Base-by-base conservation (phyloP, 2,888 invertebrate genomes). In the Isotomurus palustris region DNA sequence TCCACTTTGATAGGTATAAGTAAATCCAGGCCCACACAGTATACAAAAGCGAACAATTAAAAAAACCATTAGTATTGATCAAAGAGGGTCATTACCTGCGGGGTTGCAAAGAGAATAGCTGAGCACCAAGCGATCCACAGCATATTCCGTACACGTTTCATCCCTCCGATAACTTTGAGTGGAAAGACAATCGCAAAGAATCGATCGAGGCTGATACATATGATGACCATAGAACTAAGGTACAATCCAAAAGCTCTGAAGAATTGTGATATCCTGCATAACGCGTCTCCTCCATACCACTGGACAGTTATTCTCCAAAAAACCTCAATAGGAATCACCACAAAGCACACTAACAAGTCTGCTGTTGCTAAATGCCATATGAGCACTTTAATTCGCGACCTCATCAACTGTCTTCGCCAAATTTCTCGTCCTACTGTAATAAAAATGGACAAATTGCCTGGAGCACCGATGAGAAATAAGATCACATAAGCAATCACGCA, bases 311-410 rank as follows among this genome's bases (percentile, higher is more conserved):
- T 75, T 29, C 85, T 76, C 88, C 88, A 88, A 29, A 62, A 45
- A 1, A 67, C 60, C 50, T 58, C 72, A 1, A 60, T 55, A 1
- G 88, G 88, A 70, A 88, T 85, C 76, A 85, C 85, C 64, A 88
- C 79, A 72, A 88, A 87, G 0, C 86, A 86, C 27, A 90, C 89
- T 49, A 89, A 81, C 67, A 89, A 77, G 74, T 90, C 90, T 5
- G 90, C 89, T 1, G 86, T 79, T 1, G 86, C 83, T 40, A 90
- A 76, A 74, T 90, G 86, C 57, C 86, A 82, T 74, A 89, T 87
- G 77, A 90, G 57, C 3, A 65, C 49, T 17, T 56, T 57, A 28
- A 90, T 86, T 32, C 88, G 76, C 0, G 85, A 85, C 27, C 86
- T 76, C 10, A 83, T 82, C 12, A 83, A 77, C 70, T 84, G 79